Evolutionary conservation across 2,888 invertebrate genomes (phyloP).

Genomic region (Calameuta idolon): DNA sequence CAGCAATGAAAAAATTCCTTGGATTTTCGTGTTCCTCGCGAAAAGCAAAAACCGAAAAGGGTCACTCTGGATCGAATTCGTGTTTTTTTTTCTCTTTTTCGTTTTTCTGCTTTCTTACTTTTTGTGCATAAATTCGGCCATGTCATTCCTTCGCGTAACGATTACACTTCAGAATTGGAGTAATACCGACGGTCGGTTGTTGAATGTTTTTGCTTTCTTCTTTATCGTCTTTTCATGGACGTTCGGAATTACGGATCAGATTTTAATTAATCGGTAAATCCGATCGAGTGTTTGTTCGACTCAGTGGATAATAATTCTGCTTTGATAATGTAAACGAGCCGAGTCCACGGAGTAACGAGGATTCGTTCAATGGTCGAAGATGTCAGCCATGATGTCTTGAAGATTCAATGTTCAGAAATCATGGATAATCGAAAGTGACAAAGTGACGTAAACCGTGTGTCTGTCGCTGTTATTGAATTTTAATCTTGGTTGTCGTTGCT

Average conservation of each 20-base stretch:
- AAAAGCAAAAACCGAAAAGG: background rate
- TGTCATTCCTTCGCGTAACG: background rate
- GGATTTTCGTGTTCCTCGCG: constrained; percentile 24
- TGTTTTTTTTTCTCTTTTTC: background rate
- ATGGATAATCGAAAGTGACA: background rate
- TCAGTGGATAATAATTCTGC: background rate
- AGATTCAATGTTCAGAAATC: background rate
- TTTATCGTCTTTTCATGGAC: background rate
- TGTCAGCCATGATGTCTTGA: background rate
- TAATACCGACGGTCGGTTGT: background rate
- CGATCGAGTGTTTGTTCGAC: background rate
- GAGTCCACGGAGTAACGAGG: background rate
- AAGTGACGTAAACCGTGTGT: background rate
- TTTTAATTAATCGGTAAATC: background rate
- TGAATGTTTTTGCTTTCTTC: background rate
- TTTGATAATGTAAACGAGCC: background rate
- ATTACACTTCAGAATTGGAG: background rate
- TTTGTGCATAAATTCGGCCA: background rate
- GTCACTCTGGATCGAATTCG: background rate
- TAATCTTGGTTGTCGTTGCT: background rate
- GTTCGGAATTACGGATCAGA: background rate
- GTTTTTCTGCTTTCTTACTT: background rate
- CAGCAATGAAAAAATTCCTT: constrained; percentile 43
- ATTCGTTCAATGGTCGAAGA: background rate
- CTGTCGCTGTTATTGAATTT: background rate